Evolutionary conservation across 2,888 invertebrate species (phyloP), one percentile per base, ranked within the genome.

Genomic region (Ophion costatus): DNA sequence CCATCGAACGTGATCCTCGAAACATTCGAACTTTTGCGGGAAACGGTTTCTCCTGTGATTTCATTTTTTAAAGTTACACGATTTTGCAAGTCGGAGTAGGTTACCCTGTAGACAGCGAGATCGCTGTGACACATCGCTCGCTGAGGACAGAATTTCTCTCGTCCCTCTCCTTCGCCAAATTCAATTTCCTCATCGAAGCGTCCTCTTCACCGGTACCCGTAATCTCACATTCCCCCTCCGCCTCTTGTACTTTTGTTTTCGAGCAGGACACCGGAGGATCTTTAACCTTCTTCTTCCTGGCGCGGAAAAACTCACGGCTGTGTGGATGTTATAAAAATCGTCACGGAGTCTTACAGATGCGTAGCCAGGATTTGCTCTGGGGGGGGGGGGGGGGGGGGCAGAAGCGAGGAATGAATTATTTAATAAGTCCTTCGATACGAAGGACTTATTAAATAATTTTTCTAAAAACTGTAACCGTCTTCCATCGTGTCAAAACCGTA

Each of bases 171-270:
- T 59, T 77, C 51, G 17, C 82, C 67, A 82, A 82, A 82, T 82
- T 78, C 73, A 82, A 82, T 82, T 82, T 82, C 77, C 82, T 73
- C 82, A 78, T 77, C 77, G 76, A 63, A 70, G 69, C 76, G 66
- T 38, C 66, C 29, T 66, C 66, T 56, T 74, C 20, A 42, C 59
- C 73, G 59, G n/a, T 51, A 67, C 56, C 70, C n/a, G 59, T 59
- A 29, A 38, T 73, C 73, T 45, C 45, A 24, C 10, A 59, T 24
- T 70, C 29, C 20, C n/a, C 14, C 29, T 20, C 4, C 42, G 10
- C 69, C 42, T 20, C 24, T 14, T 51, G 33, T 56, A 22, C 59
- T 61, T 56, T 61, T 29, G 66, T 80, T 22, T 61, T 51, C 59
- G 17, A 42, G 20, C 71, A 9, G 22, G 29, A 42, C 56, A 33